Percentiles rank a stretch among this genome's conserved stretches.
phyloP scores from a whole-genome alignment of 2,113 vertebrate genomes.

The Uropsilus gracilis region DNA sequence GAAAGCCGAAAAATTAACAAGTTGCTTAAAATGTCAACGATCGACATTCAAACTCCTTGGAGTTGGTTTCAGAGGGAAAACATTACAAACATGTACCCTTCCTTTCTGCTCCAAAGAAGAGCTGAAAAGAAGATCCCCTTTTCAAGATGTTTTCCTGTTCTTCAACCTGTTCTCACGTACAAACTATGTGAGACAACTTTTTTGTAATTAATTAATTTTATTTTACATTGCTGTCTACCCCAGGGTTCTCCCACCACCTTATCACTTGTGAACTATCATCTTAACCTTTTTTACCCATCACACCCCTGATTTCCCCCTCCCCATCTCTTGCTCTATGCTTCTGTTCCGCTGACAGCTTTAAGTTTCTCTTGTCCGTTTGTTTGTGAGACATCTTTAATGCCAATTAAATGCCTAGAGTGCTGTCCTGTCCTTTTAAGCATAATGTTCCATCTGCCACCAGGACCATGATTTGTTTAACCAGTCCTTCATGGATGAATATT shows the following conservation, averaged over 20 bases:
- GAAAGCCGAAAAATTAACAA: conserved; percentile 43
- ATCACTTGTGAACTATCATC: too few species aligned
- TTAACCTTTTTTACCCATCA: too few species aligned
- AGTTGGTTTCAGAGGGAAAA: conserved; percentile 30
- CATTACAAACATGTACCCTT: conserved; percentile 17
- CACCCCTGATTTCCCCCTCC: too few species aligned
- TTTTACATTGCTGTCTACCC: too few species aligned
- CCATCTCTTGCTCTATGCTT: too few species aligned
- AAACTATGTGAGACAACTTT: too few species aligned
- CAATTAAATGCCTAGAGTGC: background rate
- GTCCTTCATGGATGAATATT: background rate
- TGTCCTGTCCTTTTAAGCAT: conserved; percentile 6
- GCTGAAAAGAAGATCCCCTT: too few species aligned
- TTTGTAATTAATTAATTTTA: too few species aligned
- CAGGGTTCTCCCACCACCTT: too few species aligned
- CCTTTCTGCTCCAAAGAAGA: conserved; percentile 13
- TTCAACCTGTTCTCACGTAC: background rate
- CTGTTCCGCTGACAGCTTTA: too few species aligned
- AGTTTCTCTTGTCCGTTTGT: too few species aligned
- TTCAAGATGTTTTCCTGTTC: background rate
- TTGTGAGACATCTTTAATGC: background rate
- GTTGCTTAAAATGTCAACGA: conserved; percentile 42
- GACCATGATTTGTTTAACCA: background rate
- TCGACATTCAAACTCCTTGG: conserved; percentile 23
- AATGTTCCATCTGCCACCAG: background rate